Percentiles rank a stretch among this genome's conserved stretches.
Conservation (phyloP, 1,140 invertebrate genomes). For the Zaprionus africanus region DNA sequence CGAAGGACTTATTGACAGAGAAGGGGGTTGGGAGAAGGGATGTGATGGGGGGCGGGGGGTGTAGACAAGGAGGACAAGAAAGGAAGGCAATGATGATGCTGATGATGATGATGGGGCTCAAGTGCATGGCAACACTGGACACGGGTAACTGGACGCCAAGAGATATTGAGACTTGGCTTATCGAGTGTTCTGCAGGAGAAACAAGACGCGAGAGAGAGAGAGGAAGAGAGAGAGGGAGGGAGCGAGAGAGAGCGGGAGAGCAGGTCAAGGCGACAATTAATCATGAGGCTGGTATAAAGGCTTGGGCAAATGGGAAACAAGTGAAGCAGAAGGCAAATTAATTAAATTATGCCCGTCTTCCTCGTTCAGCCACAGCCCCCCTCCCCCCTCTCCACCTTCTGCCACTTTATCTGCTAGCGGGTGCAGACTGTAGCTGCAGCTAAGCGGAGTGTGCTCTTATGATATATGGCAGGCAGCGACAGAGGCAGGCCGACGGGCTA, state of each 20-base stretch:
- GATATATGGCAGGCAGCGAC: constrained; percentile 13
- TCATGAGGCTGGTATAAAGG: constrained; percentile 29
- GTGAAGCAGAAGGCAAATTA: constrained; percentile 65
- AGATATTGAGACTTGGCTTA: constrained; percentile 33
- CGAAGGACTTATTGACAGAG: neutral
- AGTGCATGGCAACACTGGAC: constrained; percentile 28
- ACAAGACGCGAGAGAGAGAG: neutral
- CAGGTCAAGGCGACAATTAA: constrained; percentile 53
- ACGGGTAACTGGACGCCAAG: constrained; percentile 35
- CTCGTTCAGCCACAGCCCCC: neutral
- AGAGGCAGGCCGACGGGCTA: neutral
- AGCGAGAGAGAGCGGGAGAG: neutral
- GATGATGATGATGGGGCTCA: neutral
- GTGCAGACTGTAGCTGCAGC: constrained; percentile 4
- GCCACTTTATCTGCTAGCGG: neutral
- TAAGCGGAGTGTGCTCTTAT: constrained; percentile 30
- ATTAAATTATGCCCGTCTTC: constrained; percentile 55
- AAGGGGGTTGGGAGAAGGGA: neutral
- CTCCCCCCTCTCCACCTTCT: neutral
- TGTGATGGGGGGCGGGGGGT: neutral
- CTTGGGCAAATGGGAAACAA: constrained; percentile 38
- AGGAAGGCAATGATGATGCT: neutral
- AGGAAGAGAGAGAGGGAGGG: neutral
- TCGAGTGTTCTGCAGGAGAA: constrained; percentile 29
- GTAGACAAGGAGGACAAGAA: neutral